Conservation (phyloP, 2,888 invertebrate species). For the Cosmia trapezina region DNA sequence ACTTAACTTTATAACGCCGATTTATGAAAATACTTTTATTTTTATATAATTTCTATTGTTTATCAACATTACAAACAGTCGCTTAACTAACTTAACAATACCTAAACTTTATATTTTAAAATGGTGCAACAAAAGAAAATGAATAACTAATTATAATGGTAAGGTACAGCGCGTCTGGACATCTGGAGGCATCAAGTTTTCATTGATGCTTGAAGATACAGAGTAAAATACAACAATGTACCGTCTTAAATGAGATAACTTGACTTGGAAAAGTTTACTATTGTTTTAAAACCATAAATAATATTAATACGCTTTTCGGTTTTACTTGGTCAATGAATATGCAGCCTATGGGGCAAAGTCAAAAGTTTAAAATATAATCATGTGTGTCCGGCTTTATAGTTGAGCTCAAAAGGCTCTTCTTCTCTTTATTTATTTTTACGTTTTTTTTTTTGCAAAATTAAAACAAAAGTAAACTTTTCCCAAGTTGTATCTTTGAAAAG, state of each 20-base stretch:
- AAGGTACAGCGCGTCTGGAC: conserved; percentile 72
- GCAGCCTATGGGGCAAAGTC: conserved; percentile 21
- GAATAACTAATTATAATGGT: conserved; percentile 70
- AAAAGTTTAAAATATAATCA: conserved; percentile 12
- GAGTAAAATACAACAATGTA: conserved; percentile 64
- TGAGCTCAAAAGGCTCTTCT: neutral
- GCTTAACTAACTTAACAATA: conserved; percentile 86
- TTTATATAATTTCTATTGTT: conserved; percentile 69
- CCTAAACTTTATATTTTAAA: conserved; percentile 70
- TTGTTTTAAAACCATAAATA: neutral
- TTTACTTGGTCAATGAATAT: conserved; percentile 14
- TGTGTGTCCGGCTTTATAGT: neutral
- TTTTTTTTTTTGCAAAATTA: too few relatives aligned
- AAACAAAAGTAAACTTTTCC: conserved; percentile 37
- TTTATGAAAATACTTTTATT: conserved; percentile 83
- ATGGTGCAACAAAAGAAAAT: conserved; percentile 70
- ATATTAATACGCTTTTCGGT: neutral
- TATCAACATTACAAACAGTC: conserved; percentile 82
- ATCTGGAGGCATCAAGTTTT: conserved; percentile 64
- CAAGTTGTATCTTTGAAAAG: conserved; percentile 67
- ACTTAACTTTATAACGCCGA: conserved; percentile 76
- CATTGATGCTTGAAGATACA: conserved; percentile 68
- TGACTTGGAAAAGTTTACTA: conserved; percentile 52
- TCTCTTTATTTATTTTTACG: neutral
- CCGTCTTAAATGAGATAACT: conserved; percentile 49